A percentile compares a stretch with the other conserved stretches of the same genome.
Evolutionary conservation across 92 coral and sea anemone species (phyloP).

Genomic region (Nematostella vectensis): DNA sequence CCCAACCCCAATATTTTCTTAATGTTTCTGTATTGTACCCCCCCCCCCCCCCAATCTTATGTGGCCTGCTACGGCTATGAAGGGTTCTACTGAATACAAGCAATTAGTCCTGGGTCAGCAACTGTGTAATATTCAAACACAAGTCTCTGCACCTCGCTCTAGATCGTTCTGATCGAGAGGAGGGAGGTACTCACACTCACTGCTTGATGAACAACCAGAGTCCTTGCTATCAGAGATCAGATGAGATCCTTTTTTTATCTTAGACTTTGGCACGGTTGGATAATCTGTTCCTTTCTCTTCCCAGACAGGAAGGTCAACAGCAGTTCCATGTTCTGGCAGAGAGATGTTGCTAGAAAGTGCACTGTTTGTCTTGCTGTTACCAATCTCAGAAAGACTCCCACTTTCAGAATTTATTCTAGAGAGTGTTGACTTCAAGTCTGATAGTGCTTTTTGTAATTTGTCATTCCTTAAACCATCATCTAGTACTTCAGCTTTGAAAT

Average conservation of each 20-base stretch:
- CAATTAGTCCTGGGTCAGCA: too few relatives aligned
- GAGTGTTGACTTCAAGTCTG: slow-evolving; percentile 22
- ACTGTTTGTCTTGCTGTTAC: slow-evolving; percentile 17
- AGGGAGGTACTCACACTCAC: slow-evolving; percentile 18
- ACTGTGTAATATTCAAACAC: slow-evolving; percentile 31
- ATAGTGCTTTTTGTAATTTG: slow-evolving; percentile 23
- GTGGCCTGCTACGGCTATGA: too few relatives aligned
- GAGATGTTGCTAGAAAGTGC: slow-evolving; percentile 11
- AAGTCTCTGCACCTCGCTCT: slow-evolving; percentile 21
- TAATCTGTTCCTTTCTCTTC: slow-evolving; percentile 10
- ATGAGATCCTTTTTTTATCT: background rate
- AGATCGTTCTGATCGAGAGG: background rate
- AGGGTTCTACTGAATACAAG: too few relatives aligned
- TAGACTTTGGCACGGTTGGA: background rate
- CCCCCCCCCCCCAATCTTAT: too few relatives aligned
- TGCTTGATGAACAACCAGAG: slow-evolving; percentile 47
- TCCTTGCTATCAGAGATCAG: slow-evolving; percentile 29
- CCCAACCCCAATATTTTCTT: too few relatives aligned
- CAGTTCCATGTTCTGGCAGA: slow-evolving; percentile 2
- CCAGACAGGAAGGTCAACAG: slow-evolving; percentile 12
- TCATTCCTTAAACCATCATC: slow-evolving; percentile 5
- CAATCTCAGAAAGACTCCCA: slow-evolving; percentile 13
- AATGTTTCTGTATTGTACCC: too few relatives aligned
- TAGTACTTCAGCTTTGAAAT: slow-evolving; percentile 2
- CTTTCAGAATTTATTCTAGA: slow-evolving; percentile 20